Evolutionary conservation across 2,797 vertebrate genomes (phyloP).

Genomic region (Cottoperca gobio): DNA sequence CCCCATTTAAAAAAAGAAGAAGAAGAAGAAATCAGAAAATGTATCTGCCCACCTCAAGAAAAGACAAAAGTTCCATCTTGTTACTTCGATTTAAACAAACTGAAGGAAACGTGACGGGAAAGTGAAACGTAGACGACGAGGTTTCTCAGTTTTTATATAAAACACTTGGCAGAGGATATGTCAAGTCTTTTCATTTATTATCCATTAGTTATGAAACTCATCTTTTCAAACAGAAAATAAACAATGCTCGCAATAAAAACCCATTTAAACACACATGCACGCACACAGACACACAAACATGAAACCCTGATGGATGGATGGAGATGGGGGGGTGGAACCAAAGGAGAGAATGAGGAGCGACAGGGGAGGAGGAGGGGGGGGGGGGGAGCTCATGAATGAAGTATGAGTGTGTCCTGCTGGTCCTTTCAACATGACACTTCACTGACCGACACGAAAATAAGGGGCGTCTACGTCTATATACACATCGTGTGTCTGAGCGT

Average conservation of each 20-base stretch:
- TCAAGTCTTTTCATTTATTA: slow-evolving; percentile 68
- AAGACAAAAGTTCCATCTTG: slow-evolving; percentile 12
- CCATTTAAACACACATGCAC: slow-evolving; percentile 57
- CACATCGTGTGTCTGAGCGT: slow-evolving; percentile 58
- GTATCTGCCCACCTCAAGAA: slow-evolving; percentile 25
- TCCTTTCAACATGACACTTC: slow-evolving; percentile 54
- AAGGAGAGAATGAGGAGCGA: slow-evolving; percentile 24
- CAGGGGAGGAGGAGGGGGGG: slow-evolving; percentile 34
- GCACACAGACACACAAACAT: slow-evolving; percentile 45
- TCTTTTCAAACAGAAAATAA: slow-evolving; percentile 63
- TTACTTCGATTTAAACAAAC: slow-evolving; percentile 47
- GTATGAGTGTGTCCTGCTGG: slow-evolving; percentile 25
- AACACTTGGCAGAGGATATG: slow-evolving; percentile 75
- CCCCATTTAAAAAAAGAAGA: slow-evolving; percentile 55
- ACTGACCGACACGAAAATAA: slow-evolving; percentile 60
- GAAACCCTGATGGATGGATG: slow-evolving; percentile 54
- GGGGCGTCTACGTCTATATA: slow-evolving; percentile 73
- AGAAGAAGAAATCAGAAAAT: slow-evolving; percentile 40
- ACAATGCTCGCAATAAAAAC: slow-evolving; percentile 76
- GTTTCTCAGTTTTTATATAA: slow-evolving; percentile 68
- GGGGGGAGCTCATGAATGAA: slow-evolving; percentile 25
- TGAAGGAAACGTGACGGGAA: slow-evolving; percentile 11
- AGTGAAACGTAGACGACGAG: neutral
- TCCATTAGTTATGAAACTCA: slow-evolving; percentile 67
- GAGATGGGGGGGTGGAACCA: slow-evolving; percentile 19